Evolutionary conservation across 2,113 vertebrate species (phyloP), one percentile per base, ranked within the genome.

Genomic region (Syngnathoides biaculeatus): DNA sequence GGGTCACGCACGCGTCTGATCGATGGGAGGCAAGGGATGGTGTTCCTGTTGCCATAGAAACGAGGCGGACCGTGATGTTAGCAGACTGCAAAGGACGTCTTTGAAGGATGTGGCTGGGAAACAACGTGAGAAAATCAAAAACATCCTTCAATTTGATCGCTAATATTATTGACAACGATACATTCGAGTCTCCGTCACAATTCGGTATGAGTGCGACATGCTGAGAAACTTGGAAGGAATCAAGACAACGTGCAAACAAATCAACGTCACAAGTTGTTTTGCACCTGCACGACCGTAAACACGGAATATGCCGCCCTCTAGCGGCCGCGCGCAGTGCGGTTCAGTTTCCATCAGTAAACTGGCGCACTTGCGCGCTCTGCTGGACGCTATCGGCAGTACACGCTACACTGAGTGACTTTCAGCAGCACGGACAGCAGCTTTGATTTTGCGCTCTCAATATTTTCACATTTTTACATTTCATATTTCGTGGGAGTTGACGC

Each of bases 11-110:
- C 66, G 77, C 72, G 66, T 75, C 45, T 35, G 80, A 85, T 84
- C 78, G 78, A 83, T 78, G 69, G 77, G 70, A 74, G 72, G 72
- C 65, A 72, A 65, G 74, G 45, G 78, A 74, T 77, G 79, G 61
- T 65, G 77, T 78, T 81, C 82, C 75, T 87, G 91, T 92, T 93
- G 84, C 91, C 83, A 93, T 92, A 84, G 92, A 80, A 84, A 92
- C 84, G 75, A 62, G 82, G 76, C 85, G 90, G 88, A 91, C 87
- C 89, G 86, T 85, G 89, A 86, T 78, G 88, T 90, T 86, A 76
- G 80, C 77, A 88, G 82, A 86, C 86, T 87, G 83, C 84, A 83
- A 82, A 82, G 79, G 71, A 61, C 67, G 75, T 68, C 73, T 75
- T 64, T 61, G 73, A 78, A 61, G 65, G 71, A 70, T 78, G 62